These are phyloP conservation scores for Aphidius gifuensis DNA, from an alignment of 1,140 invertebrate species.

Conservation along the genomic window DNA sequence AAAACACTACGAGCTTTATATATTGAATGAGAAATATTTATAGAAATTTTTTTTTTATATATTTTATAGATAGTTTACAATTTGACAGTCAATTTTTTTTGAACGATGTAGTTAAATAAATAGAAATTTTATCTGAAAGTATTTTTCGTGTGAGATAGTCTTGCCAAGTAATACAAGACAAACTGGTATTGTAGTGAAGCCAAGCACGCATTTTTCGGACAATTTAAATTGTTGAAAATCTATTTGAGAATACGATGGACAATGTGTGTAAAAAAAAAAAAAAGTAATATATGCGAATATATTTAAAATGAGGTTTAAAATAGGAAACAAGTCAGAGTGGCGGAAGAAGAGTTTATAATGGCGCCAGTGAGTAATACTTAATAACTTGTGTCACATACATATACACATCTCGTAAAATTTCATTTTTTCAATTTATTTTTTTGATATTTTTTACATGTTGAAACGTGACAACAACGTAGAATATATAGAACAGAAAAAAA, in stretches of 20 bases:
- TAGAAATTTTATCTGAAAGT: too few species aligned
- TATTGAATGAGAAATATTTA: too few species aligned
- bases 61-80: too few species aligned
- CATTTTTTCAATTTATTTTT: slow-evolving; percentile 11
- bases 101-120: too few species aligned
- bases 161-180: slow-evolving; percentile 33
- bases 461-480: slow-evolving; percentile 3
- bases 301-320: background rate
- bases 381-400: too few species aligned
- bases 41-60: too few species aligned
- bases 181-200: slow-evolving; percentile 21
- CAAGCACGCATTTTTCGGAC: slow-evolving; percentile 27
- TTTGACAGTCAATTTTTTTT: too few species aligned
- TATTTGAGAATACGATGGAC: slow-evolving; percentile 23
- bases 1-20: too few species aligned
- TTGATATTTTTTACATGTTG: background rate
- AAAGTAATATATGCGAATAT: background rate
- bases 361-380: slow-evolving; percentile 10
- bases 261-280: background rate
- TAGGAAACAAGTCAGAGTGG: too few species aligned
- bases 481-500: background rate
- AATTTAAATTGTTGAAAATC: slow-evolving; percentile 19
- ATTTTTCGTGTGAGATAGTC: background rate
- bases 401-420: slow-evolving; percentile 4
- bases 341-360: background rate